phyloP scores from a whole-genome alignment of 2,888 invertebrate genomes.

The Lycocerus yunnanus region DNA sequence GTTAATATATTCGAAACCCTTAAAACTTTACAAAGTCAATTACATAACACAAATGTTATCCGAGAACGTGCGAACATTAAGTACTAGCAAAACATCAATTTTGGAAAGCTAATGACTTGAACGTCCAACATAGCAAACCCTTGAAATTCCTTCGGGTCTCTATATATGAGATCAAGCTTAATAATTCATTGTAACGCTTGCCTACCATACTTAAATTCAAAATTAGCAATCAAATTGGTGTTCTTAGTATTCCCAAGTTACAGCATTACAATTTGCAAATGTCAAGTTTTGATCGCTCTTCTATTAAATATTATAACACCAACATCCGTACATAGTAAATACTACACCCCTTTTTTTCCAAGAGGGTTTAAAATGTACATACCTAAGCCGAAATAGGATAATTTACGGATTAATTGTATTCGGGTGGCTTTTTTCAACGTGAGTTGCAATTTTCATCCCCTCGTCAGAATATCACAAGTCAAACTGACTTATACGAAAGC shows the following conservation, averaged over 20 bases:
- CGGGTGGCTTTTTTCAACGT: neutral
- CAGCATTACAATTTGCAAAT: neutral
- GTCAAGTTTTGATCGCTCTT: neutral
- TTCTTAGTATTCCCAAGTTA: neutral
- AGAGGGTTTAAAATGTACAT: neutral
- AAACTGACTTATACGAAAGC: neutral
- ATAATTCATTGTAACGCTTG: neutral
- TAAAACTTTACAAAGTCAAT: neutral
- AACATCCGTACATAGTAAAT: neutral
- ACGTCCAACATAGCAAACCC: neutral
- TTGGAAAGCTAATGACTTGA: neutral
- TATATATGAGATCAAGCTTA: neutral
- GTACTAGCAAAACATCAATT: neutral
- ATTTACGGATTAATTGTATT: neutral
- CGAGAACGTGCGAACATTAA: neutral
- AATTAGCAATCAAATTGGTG: neutral
- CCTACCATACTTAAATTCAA: neutral
- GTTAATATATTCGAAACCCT: neutral
- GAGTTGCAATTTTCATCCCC: neutral
- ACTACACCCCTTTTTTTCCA: neutral
- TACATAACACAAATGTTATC: neutral
- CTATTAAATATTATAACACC: neutral
- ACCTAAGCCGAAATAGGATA: neutral
- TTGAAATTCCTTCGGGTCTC: neutral
- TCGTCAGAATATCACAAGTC: neutral